Evolutionary conservation across 92 coral and sea anemone genomes (phyloP).

Genomic region (Umimayanthus kanabou): DNA sequence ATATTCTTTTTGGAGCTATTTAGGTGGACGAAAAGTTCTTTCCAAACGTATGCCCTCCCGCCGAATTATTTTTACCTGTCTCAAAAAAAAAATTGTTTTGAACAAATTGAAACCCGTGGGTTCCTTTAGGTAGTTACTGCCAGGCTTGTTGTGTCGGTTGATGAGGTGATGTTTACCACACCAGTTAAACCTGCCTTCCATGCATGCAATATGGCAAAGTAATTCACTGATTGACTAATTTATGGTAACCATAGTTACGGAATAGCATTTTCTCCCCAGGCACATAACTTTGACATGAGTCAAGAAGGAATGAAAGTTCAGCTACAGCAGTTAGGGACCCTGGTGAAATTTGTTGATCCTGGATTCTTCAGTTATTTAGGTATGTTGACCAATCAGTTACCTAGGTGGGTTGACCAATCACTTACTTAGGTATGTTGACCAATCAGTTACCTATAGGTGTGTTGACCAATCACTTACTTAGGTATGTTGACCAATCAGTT

Average conservation of each 20-base stretch:
- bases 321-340: conserved; percentile 79
- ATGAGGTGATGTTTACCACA: neutral
- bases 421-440: neutral
- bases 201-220: neutral
- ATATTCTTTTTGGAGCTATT: no score
- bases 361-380: conserved; percentile 88
- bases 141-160: neutral
- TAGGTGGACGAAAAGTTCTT: no score
- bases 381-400: conserved; percentile 41
- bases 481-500: conserved; percentile 66
- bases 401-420: no score
- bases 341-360: conserved; percentile 86
- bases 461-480: conserved; percentile 59
- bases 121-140: neutral
- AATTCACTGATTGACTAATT: neutral
- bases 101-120: neutral
- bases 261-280: conserved; percentile 51
- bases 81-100: no score
- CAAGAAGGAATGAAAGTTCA: conserved; percentile 97
- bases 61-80: no score
- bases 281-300: conserved; percentile 96
- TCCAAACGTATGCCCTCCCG: no score
- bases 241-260: neutral
- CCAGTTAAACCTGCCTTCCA: neutral
- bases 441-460: conserved; percentile 80